Evolutionary conservation across 2,113 vertebrate genomes (phyloP).

Genomic region (Hyla sarda): DNA sequence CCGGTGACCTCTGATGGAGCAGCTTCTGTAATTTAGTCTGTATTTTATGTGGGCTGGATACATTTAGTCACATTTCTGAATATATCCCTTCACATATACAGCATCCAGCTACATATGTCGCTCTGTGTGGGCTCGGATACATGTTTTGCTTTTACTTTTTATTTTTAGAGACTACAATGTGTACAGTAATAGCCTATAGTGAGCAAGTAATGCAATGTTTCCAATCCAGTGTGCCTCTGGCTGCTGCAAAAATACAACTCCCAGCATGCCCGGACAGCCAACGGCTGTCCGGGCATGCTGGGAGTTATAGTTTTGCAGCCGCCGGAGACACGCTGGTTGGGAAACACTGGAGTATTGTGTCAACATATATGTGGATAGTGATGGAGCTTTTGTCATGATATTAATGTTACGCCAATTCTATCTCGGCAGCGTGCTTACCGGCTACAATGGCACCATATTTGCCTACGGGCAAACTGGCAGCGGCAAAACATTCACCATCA

Average conservation of each 20-base stretch:
- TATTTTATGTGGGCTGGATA: background rate
- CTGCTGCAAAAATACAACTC: no score
- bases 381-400: no score
- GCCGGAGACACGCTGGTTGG: no score
- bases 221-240: no score
- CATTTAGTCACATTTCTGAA: background rate
- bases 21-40: background rate
- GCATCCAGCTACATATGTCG: background rate
- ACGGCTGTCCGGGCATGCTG: no score
- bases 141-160: no score
- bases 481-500: slow-evolving; percentile 97
- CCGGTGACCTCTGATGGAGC: background rate
- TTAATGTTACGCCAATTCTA: background rate
- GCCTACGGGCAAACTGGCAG: slow-evolving; percentile 97
- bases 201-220: no score
- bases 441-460: slow-evolving; percentile 95
- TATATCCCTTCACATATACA: background rate
- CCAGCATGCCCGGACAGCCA: no score
- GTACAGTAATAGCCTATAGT: no score
- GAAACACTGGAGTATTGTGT: background rate
- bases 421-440: slow-evolving; percentile 81
- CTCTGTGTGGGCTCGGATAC: background rate
- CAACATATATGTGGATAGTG: background rate
- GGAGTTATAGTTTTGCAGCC: no score
- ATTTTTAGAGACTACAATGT: no score